These are phyloP conservation scores for Protodeltote pygarga DNA, from an alignment of 2,888 invertebrate species.

Conservation along the genomic window DNA sequence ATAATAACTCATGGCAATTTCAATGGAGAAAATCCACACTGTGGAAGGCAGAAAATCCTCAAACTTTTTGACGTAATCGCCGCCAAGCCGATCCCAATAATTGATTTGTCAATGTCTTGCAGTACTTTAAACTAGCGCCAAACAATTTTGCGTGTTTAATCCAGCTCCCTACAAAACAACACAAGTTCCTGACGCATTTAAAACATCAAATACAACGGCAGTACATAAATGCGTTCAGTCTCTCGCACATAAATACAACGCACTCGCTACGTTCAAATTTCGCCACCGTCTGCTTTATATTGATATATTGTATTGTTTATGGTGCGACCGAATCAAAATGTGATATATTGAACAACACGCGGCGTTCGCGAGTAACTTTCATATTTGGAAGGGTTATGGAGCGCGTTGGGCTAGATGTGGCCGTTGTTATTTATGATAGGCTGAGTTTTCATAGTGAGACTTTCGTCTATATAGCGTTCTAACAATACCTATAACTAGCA, in stretches of 20 bases:
- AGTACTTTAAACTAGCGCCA: no score
- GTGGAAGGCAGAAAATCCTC: no score
- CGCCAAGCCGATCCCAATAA: no score
- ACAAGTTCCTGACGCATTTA: slow-evolving; percentile 18
- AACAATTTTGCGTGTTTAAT: no score
- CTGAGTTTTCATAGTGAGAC: no score
- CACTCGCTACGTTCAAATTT: slow-evolving; percentile 85
- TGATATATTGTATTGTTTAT: slow-evolving; percentile 88
- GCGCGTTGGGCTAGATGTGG: slow-evolving; percentile 66
- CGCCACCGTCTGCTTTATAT: slow-evolving; percentile 87
- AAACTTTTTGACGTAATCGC: no score
- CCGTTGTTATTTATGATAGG: no score
- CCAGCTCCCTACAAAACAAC: neutral
- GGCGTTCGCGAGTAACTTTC: slow-evolving; percentile 84
- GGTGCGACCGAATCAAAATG: slow-evolving; percentile 86
- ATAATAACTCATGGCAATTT: no score
- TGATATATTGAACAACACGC: slow-evolving; percentile 84
- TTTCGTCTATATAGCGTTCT: no score
- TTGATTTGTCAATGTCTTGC: no score
- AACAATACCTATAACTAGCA: no score
- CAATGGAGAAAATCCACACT: no score
- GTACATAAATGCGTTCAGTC: slow-evolving; percentile 39
- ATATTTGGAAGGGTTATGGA: slow-evolving; percentile 82
- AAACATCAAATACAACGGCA: slow-evolving; percentile 33
- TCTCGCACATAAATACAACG: slow-evolving; percentile 79